Percentiles rank a stretch among this genome's conserved stretches.
These are phyloP conservation scores for Perca schrenkii DNA, from an alignment of 2,113 vertebrate species.

Conservation along the genomic window DNA sequence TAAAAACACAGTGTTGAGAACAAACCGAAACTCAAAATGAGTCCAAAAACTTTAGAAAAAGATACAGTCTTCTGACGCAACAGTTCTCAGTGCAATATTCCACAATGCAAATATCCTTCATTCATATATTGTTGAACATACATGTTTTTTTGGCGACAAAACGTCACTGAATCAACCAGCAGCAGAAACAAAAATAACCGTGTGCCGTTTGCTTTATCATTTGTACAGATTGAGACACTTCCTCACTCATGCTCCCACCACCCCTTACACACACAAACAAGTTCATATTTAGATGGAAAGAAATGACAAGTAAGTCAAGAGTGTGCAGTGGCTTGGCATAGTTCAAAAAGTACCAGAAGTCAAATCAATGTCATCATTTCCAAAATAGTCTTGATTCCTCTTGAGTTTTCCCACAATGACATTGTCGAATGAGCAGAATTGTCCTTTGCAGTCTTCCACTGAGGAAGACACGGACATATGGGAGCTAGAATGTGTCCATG, in stretches of 20 bases:
- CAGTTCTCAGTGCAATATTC: slow-evolving; percentile 82
- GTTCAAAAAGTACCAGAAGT: slow-evolving; percentile 61
- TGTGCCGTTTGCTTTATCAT: slow-evolving; percentile 62
- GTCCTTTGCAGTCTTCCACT: slow-evolving; percentile 46
- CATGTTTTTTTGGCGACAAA: slow-evolving; percentile 65
- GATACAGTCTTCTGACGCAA: slow-evolving; percentile 78
- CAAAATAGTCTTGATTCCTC: slow-evolving; percentile 52
- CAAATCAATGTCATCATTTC: slow-evolving; percentile 49
- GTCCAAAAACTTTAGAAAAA: slow-evolving; percentile 82
- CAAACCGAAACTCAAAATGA: slow-evolving; percentile 81
- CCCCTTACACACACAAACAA: slow-evolving; percentile 53
- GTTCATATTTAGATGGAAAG: slow-evolving; percentile 45
- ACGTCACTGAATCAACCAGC: slow-evolving; percentile 74
- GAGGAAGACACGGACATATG: slow-evolving; percentile 24
- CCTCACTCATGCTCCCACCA: slow-evolving; percentile 61
- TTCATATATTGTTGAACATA: slow-evolving; percentile 78
- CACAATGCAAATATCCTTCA: slow-evolving; percentile 85
- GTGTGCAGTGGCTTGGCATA: slow-evolving; percentile 64
- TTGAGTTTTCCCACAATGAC: slow-evolving; percentile 50
- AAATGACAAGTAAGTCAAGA: slow-evolving; percentile 43
- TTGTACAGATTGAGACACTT: slow-evolving; percentile 76
- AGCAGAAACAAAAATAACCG: slow-evolving; percentile 47
- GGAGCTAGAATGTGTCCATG: slow-evolving; percentile 55
- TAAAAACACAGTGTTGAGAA: slow-evolving; percentile 88
- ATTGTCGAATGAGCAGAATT: slow-evolving; percentile 51